phyloP scores from a whole-genome alignment of 2,888 invertebrate species.

The Thera britannica region DNA sequence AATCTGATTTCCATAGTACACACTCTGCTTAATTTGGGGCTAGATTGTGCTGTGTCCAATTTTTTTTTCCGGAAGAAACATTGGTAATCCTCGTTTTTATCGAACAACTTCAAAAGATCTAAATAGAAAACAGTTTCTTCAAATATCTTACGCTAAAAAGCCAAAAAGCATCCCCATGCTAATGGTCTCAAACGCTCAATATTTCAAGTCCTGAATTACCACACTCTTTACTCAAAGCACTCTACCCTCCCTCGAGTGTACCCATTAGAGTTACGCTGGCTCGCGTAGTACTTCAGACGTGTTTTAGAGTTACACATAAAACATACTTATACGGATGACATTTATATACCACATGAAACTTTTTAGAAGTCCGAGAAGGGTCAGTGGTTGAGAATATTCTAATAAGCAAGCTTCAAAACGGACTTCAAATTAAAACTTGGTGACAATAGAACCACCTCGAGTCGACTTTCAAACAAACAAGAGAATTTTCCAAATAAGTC shows the following conservation, averaged over 20 bases:
- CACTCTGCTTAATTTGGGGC: too few species aligned
- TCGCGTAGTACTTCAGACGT: conserved; percentile 38
- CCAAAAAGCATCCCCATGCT: conserved; percentile 26
- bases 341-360: conserved; percentile 97
- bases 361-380: conserved; percentile 92
- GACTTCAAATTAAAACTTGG: too few species aligned
- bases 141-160: conserved; percentile 9
- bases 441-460: too few species aligned
- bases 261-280: conserved; percentile 40
- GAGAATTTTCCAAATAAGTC: too few species aligned
- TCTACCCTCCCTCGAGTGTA: conserved; percentile 34
- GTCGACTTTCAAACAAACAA: too few species aligned
- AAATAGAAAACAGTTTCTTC: conserved; percentile 6
- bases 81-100: too few species aligned
- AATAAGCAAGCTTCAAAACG: conserved; percentile 78
- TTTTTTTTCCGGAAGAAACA: too few species aligned
- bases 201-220: conserved; percentile 42
- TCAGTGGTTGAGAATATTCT: conserved; percentile 16
- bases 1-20: too few species aligned
- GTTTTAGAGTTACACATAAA: conserved; percentile 40
- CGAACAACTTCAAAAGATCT: not conserved
- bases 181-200: conserved; percentile 40
- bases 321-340: conserved; percentile 96
- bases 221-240: conserved; percentile 41
- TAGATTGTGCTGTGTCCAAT: too few species aligned